Evolutionary conservation across 1,140 invertebrate species (phyloP), one percentile per base, ranked within the genome.

Genomic region (Saxidomus purpurata): DNA sequence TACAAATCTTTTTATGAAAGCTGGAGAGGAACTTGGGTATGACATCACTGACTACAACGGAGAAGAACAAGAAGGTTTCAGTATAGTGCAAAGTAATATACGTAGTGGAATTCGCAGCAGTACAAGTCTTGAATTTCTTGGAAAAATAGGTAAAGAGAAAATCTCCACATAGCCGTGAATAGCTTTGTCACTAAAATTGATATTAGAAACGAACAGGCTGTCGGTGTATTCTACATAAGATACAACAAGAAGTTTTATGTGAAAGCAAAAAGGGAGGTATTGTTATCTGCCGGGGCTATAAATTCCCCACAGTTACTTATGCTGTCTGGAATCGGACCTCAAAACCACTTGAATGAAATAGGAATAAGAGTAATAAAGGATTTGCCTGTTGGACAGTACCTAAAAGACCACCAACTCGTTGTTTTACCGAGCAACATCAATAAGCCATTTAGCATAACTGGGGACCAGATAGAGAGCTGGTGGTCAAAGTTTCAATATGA

Each of bases 301-400:
- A 98, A 98, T 98, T 55, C 98, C 0, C 97, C 98, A 0, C 98
- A 99, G 90, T 91, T 99, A 0, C 94, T 99, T 4, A 98, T 99
- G 98, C 94, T 99, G 0, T 98, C 98, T 0, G 98, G 98, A 0
- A 97, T 99, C 1, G 98, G 98, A 0, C 98, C 87, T 1, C 55
- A 28, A 49, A 6, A 38, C 36, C 63, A 89, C 25, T 47, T 74
- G 4, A n/a, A 55, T 3, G 36, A 77, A 6, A 15, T 76, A 19
- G 40, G 31, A 22, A 83, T 69, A 28, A 38, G 61, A 13, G 87
- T 89, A 0, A 52, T 79, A n/a, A 76, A 77, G 17, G 87, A 91
- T 43, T 55, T 91, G 9, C 90, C 90, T 31, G 90, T 91, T 40
- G 90, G 90, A 4, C 31, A 87, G 31, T 87, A 91, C 43, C 71